Conservation (phyloP, 1,140 invertebrate species). For the Metaphire vulgaris region DNA sequence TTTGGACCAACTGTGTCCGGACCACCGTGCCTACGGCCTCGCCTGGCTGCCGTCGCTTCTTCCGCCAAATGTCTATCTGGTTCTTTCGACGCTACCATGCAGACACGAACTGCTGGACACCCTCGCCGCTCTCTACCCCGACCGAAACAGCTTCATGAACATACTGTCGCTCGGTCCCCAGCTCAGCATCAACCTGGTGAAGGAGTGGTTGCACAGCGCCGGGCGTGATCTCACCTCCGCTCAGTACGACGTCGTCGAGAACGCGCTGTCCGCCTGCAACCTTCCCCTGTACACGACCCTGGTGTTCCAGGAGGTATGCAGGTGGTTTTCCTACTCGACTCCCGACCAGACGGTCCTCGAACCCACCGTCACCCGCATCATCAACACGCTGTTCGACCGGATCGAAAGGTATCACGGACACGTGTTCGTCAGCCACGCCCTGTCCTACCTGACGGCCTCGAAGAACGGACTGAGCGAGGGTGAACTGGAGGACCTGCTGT, state of each 20-base stretch:
- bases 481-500: slow-evolving; percentile 47
- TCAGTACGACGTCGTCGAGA: slow-evolving; percentile 35
- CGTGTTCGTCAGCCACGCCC: slow-evolving; percentile 47
- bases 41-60: slow-evolving; percentile 16
- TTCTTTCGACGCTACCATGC: slow-evolving; percentile 24
- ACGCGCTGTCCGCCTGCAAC: slow-evolving; percentile 38
- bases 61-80: background rate
- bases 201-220: slow-evolving; percentile 34
- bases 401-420: slow-evolving; percentile 50
- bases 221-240: slow-evolving; percentile 34
- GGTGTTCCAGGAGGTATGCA: slow-evolving; percentile 39
- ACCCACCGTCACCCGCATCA: slow-evolving; percentile 31
- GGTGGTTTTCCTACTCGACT: slow-evolving; percentile 39
- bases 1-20: slow-evolving; percentile 15
- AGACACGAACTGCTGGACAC: slow-evolving; percentile 3
- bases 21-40: slow-evolving; percentile 13
- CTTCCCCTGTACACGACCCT: slow-evolving; percentile 44
- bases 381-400: slow-evolving; percentile 43
- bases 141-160: slow-evolving; percentile 20
- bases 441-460: slow-evolving; percentile 51
- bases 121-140: background rate
- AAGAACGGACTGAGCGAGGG: slow-evolving; percentile 41
- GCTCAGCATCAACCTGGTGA: slow-evolving; percentile 24
- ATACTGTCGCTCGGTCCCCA: slow-evolving; percentile 23
- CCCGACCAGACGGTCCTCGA: slow-evolving; percentile 35